Base-by-base conservation (phyloP, 23 tunicate species). In the Diplosoma virens region DNA sequence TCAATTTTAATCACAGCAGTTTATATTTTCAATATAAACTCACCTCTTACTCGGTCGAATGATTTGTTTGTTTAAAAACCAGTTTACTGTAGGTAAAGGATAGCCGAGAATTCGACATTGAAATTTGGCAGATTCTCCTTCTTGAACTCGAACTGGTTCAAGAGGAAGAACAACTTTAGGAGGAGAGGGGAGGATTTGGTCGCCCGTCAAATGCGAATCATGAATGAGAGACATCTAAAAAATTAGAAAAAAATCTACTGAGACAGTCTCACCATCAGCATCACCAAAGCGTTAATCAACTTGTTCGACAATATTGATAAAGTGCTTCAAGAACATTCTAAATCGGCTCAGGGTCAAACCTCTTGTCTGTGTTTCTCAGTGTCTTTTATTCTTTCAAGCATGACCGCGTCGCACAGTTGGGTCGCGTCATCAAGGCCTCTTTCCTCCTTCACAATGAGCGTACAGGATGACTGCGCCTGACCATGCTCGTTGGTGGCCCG, bases 21-120 rank as follows among this genome's bases (percentile, higher is more conserved):
- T n/a, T n/a, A n/a, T n/a, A n/a, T n/a, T n/a, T n/a, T n/a, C n/a
- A n/a, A n/a, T 6, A 56, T 5, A 56, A 63, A 73, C 71, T 52
- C 26, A 81, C 97, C 97, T 73, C 69, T 94, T 94, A 83, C 95
- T 87, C 37, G 78, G 87, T 60, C 95, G 76, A 66, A 94, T 94
- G 4, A 76, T 58, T 37, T 84, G 95, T 58, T 74, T 87, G 61
- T 94, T 94, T 67, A 94, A 73, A 70, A 45, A 83, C 99, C 99
- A 94, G n/a, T 73, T 83, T 37, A 94, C 95, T 68, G 83, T 94
- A 11, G 99, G 90, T 1, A 33, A 37, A 9, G 99, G 99, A 25
- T 47, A 67, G 7, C 93, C 99, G 14, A 79, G 59, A 37, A 84
- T 74, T 14, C 99, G 82, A 61, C 90, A 82, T 9, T 80, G 71